Evolutionary conservation across 2,797 vertebrate genomes (phyloP), one percentile per base, ranked within the genome.

Genomic region (Poecilia picta): DNA sequence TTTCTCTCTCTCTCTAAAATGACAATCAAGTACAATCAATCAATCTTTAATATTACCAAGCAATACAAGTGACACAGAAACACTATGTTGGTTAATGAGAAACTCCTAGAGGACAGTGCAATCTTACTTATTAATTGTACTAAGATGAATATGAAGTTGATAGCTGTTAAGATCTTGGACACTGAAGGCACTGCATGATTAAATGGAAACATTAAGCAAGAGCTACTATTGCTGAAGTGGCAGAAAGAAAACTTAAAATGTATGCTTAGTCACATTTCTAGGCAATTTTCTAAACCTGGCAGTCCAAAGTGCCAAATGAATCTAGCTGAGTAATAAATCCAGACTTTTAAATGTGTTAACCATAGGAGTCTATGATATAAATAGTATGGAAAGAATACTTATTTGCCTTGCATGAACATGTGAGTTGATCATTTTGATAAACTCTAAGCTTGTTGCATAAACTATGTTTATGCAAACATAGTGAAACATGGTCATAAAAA

Each of bases 381-480:
- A 85, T 78, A 85, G 6, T 12, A 18, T n/a, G 75, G 66, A 83
- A 23, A 76, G 2, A 79, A 41, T 28, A 18, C 66, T 81, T 33
- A 23, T 76, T 82, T 76, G 25, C 75, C 13, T 72, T 55, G 20
- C 57, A 57, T 84, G 31, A 33, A 78, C 49, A 75, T 64, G 49
- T 75, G 64, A 59, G 47, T 62, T 73, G 76, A 83, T 85, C 16
- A 74, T 79, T 81, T 82, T 49, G 68, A 43, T 51, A 76, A 16
- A 83, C 76, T 62, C 84, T 76, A 70, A 73, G 81, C 72, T 83
- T n/a, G n/a, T n/a, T n/a, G n/a, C n/a, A n/a, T n/a, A n/a, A n/a
- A n/a, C n/a, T n/a, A n/a, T n/a, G n/a, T n/a, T 89, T 85, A 90
- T 81, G 59, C 78, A 86, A 89, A 88, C 53, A 78, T 18, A 70